phyloP scores from a whole-genome alignment of 2,113 vertebrate species.

The Rattus rattus region DNA sequence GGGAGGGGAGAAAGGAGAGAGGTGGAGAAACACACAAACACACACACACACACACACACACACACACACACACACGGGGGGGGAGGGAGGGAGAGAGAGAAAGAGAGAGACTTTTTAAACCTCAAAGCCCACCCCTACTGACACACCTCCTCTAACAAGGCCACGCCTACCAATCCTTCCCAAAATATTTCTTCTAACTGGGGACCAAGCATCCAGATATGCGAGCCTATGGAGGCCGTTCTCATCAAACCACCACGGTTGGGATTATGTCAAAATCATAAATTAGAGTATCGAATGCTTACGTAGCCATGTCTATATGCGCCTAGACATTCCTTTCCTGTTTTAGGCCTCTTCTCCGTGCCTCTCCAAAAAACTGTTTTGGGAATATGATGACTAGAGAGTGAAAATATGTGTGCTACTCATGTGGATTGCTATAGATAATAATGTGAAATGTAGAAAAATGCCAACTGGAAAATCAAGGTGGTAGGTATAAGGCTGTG shows the following conservation, averaged over 20 bases:
- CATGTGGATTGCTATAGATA: background rate
- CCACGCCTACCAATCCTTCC: background rate
- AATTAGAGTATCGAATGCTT: background rate
- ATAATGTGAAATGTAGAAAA: background rate
- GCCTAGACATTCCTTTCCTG: background rate
- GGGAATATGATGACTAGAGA: background rate
- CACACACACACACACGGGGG: too few species aligned
- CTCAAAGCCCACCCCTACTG: background rate
- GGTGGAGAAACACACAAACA: too few species aligned
- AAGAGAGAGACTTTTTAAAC: background rate
- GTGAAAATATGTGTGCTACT: too few species aligned
- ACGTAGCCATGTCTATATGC: background rate
- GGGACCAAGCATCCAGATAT: background rate
- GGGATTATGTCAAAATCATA: background rate
- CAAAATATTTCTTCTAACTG: background rate
- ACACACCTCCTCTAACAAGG: background rate
- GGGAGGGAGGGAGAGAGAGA: background rate
- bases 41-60: too few species aligned
- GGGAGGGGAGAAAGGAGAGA: background rate
- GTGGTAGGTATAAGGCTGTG: background rate
- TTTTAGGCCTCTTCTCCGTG: background rate
- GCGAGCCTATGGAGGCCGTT: background rate
- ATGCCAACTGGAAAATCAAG: background rate
- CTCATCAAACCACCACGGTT: background rate
- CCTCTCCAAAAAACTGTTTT: background rate